Base-by-base conservation (phyloP, 2,797 vertebrate species). In the Sebastes kiyomatsui region DNA sequence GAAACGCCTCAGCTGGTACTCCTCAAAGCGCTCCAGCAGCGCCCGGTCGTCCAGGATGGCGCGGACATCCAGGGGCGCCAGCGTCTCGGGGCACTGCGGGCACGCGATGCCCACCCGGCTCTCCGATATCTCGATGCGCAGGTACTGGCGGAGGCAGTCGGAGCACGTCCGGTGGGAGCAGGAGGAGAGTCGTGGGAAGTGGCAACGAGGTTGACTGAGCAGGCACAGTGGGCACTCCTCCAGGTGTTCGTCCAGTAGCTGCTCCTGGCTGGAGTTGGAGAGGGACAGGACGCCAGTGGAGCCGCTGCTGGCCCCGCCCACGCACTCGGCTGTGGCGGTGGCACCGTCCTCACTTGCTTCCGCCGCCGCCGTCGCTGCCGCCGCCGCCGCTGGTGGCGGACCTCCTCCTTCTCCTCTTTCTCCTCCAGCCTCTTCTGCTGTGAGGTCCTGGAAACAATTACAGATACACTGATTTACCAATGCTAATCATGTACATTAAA, bases 191-290 rank as follows among this genome's bases (percentile, higher is more conserved):
- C 84, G 91, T 1, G 96, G 97, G 82, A 97, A 97, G 90, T 95
- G 95, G 87, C 94, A 93, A 0, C 95, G 94, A 0, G 97, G 96
- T 89, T 97, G 97, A 69, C 96, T 96, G 82, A 97, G 96, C 89
- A 97, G 95, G 93, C 97, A 97, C 81, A 97, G 93, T 1, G 97
- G 97, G 65, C 97, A 97, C 90, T 98, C 97, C 86, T 96, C 96
- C 84, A 96, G 92, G 90, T 96, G 95, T 75, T 95, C 93, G 1
- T 95, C 96, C 89, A 96, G 81, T 1, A 91, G 93, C 93, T 87
- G 90, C 65, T 96, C 96, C 90, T 96, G 95, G 87, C 96, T 95
- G 82, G 94, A 95, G 28, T 93, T 92, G 71, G 75, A 91, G 55
- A 96, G 95, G 27, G 95, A 95, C 82, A 96, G 89, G 81, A 96